phyloP scores from a whole-genome alignment of 2,113 vertebrate species.

The Cyprinodon tularosa region DNA sequence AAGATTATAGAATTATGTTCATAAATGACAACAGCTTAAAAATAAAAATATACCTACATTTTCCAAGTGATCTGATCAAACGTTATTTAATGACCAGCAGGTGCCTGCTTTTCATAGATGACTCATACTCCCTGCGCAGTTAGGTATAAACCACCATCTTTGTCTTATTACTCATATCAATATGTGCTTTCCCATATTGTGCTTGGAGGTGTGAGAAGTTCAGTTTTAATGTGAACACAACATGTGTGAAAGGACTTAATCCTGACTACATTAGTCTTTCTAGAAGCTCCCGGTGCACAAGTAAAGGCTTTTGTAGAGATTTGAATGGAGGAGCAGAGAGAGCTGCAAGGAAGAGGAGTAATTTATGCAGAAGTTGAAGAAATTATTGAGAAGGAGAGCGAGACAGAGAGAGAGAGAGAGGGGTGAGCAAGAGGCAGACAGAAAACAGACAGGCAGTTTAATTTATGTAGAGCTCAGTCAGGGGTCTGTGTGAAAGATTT shows the following conservation, averaged over 20 bases:
- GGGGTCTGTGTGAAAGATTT: slow-evolving; percentile 9
- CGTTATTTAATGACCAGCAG: not conserved
- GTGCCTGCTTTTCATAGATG: not conserved
- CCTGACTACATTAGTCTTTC: slow-evolving; percentile 68
- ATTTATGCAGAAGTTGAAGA: slow-evolving; percentile 69
- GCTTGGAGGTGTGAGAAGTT: slow-evolving; percentile 39
- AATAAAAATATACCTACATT: not conserved
- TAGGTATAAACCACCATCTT: not conserved
- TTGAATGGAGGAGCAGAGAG: slow-evolving; percentile 60
- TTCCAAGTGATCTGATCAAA: not conserved
- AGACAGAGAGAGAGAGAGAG: not conserved
- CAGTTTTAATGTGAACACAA: slow-evolving; percentile 53
- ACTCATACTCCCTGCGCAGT: not conserved
- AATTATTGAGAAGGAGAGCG: slow-evolving; percentile 33
- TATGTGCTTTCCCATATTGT: slow-evolving; percentile 1
- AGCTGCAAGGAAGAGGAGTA: slow-evolving; percentile 31
- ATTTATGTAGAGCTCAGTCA: slow-evolving; percentile 62
- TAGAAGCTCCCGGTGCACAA: slow-evolving; percentile 42
- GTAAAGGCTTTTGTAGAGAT: slow-evolving; percentile 61
- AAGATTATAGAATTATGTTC: not conserved
- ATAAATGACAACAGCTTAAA: not conserved
- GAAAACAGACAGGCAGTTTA: slow-evolving; percentile 50
- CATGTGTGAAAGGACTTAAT: slow-evolving; percentile 62
- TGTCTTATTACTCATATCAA: slow-evolving; percentile 10
- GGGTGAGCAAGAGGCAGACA: slow-evolving; percentile 37